Evolutionary conservation across 1,140 invertebrate species (phyloP).

Genomic region (Brachionus rubens): DNA sequence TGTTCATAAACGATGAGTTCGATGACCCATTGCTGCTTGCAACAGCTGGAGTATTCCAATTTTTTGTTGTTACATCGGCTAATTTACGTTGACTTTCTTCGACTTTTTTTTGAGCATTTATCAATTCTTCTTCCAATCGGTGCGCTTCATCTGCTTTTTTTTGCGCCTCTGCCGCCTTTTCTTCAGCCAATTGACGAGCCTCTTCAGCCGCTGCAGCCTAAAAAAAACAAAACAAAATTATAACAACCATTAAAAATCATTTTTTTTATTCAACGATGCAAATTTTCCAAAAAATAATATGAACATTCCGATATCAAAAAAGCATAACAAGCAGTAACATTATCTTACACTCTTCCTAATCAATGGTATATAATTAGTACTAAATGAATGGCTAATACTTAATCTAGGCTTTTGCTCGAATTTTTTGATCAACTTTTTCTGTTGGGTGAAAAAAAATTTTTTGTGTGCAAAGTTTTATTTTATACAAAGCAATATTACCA

Average conservation of each 20-base stretch:
- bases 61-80: conserved; percentile 17
- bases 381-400: conserved; percentile 30
- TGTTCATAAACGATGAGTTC: conserved; percentile 6
- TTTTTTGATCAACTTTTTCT: conserved; percentile 23
- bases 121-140: conserved; percentile 32
- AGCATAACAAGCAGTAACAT: not conserved
- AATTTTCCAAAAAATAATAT: not conserved
- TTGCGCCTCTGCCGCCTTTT: conserved; percentile 35
- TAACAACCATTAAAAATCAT: not conserved
- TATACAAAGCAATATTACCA: not conserved
- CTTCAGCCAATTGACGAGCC: conserved; percentile 35
- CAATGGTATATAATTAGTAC: not conserved
- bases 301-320: too few relatives aligned
- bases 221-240: not conserved
- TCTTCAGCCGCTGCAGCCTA: conserved; percentile 35
- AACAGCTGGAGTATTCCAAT: not conserved
- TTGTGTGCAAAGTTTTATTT: not conserved
- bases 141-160: conserved; percentile 37
- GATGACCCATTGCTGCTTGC: conserved; percentile 26
- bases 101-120: conserved; percentile 16
- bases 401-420: conserved; percentile 19
- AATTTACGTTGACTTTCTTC: conserved; percentile 38
- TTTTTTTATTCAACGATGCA: not conserved
- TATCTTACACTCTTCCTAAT: conserved; percentile 17
- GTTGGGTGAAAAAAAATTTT: not conserved